Conservation (phyloP, 2,888 invertebrate genomes). For the Dioctria linearis region DNA sequence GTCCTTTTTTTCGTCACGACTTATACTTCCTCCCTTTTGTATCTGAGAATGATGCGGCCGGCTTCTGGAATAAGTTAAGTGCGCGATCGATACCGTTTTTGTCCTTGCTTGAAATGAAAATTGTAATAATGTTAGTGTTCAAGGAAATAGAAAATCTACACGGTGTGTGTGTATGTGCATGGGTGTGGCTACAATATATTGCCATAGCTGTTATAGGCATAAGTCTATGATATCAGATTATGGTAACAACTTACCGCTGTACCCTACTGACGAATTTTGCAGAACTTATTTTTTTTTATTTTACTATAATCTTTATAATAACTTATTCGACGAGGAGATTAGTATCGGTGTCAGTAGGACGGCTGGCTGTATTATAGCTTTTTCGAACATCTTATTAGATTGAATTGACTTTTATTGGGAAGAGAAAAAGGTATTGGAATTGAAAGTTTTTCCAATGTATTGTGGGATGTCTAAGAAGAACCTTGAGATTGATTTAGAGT, state of each 20-base stretch:
- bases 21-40: slow-evolving; percentile 13
- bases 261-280: too few relatives aligned
- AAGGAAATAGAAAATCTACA: not conserved
- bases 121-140: slow-evolving; percentile 21
- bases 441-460: too few relatives aligned
- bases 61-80: slow-evolving; percentile 23
- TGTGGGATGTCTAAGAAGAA: too few relatives aligned
- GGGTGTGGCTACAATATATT: slow-evolving; percentile 58
- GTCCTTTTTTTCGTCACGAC: not conserved
- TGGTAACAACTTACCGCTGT: not conserved
- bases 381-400: too few relatives aligned
- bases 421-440: too few relatives aligned
- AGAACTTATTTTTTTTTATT: too few relatives aligned
- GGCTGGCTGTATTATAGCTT: too few relatives aligned
- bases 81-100: slow-evolving; percentile 47
- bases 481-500: too few relatives aligned
- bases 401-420: too few relatives aligned
- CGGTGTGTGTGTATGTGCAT: slow-evolving; percentile 30
- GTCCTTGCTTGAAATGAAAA: slow-evolving; percentile 27
- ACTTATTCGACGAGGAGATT: too few relatives aligned
- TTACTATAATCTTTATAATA: too few relatives aligned
- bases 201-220: slow-evolving; percentile 30
- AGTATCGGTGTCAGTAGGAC: too few relatives aligned
- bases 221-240: slow-evolving; percentile 34
- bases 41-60: slow-evolving; percentile 23